These are phyloP conservation scores for Xiphophorus maculatus DNA, from an alignment of 2,113 vertebrate genomes.

Conservation along the genomic window DNA sequence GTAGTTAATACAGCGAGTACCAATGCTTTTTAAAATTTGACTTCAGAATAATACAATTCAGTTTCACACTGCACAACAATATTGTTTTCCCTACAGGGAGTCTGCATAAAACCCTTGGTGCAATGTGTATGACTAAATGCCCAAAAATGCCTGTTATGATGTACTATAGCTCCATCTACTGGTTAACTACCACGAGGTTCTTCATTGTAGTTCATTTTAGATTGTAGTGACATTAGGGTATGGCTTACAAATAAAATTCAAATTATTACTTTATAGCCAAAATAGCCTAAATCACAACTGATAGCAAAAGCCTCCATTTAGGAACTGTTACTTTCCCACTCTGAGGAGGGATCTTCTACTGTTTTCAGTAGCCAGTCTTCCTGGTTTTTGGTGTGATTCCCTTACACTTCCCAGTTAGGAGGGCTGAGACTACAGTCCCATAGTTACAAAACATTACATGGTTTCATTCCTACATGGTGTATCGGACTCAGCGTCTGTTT, in stretches of 20 bases:
- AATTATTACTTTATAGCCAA: neutral
- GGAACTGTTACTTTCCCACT: slow-evolving; percentile 38
- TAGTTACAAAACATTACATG: neutral
- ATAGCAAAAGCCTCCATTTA: neutral
- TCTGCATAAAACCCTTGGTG: neutral
- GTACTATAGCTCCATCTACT: neutral
- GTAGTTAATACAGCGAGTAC: too few species aligned
- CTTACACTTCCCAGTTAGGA: slow-evolving; percentile 13
- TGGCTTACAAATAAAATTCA: neutral
- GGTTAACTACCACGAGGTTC: neutral
- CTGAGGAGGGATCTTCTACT: slow-evolving; percentile 25
- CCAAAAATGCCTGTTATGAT: neutral
- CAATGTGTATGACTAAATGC: neutral
- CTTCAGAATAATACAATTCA: neutral
- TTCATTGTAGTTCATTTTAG: neutral
- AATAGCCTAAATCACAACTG: neutral
- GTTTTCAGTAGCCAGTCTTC: neutral
- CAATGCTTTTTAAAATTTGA: neutral
- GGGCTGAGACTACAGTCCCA: slow-evolving; percentile 33
- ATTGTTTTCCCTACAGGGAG: neutral
- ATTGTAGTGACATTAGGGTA: neutral
- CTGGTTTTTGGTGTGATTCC: slow-evolving; percentile 13
- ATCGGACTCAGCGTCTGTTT: slow-evolving; percentile 59
- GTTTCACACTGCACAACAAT: neutral
- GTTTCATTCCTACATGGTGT: neutral